phyloP scores from a whole-genome alignment of 2,888 invertebrate genomes.

The Epinotia brunnichana region DNA sequence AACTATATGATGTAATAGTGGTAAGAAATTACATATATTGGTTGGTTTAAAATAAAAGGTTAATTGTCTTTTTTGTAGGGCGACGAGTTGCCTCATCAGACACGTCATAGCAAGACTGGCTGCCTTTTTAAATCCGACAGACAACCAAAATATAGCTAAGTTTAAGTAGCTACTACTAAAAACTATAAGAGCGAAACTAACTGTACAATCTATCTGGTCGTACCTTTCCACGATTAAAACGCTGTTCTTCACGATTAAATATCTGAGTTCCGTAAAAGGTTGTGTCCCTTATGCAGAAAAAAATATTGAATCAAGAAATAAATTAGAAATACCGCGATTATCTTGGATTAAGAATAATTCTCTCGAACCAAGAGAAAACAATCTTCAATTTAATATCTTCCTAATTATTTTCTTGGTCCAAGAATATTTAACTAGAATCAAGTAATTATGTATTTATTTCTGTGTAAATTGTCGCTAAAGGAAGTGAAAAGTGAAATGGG shows the following conservation, averaged over 20 bases:
- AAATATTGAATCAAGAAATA: no score
- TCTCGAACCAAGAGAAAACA: no score
- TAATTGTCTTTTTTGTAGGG: slow-evolving; percentile 29
- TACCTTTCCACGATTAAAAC: no score
- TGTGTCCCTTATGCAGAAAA: no score
- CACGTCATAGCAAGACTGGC: slow-evolving; percentile 16
- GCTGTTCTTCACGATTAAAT: no score
- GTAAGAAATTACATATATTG: slow-evolving; percentile 33
- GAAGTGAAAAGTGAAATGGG: neutral
- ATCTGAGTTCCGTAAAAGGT: no score
- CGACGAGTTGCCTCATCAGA: slow-evolving; percentile 22
- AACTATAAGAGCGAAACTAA: neutral
- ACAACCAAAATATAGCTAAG: neutral
- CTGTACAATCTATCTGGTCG: neutral
- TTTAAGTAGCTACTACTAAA: neutral
- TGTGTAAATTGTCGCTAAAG: neutral
- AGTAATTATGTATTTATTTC: no score
- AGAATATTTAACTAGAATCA: no score
- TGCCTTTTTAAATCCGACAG: slow-evolving; percentile 8
- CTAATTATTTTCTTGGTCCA: no score
- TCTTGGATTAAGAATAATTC: no score
- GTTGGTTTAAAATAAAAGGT: slow-evolving; percentile 17
- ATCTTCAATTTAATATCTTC: no score
- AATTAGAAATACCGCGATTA: no score
- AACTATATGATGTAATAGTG: slow-evolving; percentile 32